Evolutionary conservation across 2,113 vertebrate species (phyloP).

Genomic region (Isichthys henryi): DNA sequence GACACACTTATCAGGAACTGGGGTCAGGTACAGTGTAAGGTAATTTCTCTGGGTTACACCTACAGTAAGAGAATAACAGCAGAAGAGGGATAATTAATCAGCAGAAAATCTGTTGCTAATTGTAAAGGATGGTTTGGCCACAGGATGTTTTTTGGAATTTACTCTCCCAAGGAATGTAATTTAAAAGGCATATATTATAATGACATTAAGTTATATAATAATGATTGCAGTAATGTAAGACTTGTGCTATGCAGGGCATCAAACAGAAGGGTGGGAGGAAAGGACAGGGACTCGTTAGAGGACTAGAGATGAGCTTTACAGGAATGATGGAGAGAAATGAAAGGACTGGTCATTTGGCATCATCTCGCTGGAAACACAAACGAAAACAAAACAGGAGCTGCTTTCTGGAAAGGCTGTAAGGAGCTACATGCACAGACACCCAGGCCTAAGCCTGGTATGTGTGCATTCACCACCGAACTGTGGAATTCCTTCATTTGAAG

Average conservation of each 20-base stretch:
- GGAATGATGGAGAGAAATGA: not conserved
- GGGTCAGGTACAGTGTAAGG: not conserved
- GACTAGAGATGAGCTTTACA: not conserved
- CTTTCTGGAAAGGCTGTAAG: not conserved
- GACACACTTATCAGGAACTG: not conserved
- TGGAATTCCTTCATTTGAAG: not conserved
- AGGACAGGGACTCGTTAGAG: not conserved
- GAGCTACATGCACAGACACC: not conserved
- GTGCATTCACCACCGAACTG: not conserved
- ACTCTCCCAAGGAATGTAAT: not conserved
- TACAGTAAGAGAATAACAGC: not conserved
- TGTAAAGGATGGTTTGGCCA: not conserved
- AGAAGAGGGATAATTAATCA: not conserved
- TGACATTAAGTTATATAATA: not conserved
- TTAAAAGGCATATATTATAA: not conserved
- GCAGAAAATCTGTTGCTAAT: not conserved
- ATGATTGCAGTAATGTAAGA: not conserved
- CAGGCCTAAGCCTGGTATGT: not conserved
- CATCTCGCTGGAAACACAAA: not conserved
- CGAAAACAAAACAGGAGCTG: not conserved
- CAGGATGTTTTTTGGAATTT: not conserved
- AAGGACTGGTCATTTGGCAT: not conserved
- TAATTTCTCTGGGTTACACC: not conserved
- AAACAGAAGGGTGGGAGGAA: not conserved
- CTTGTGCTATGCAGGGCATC: not conserved